These are phyloP conservation scores for Campylorhamphus procurvoides DNA, from an alignment of 2,113 vertebrate genomes.

Conservation along the genomic window DNA sequence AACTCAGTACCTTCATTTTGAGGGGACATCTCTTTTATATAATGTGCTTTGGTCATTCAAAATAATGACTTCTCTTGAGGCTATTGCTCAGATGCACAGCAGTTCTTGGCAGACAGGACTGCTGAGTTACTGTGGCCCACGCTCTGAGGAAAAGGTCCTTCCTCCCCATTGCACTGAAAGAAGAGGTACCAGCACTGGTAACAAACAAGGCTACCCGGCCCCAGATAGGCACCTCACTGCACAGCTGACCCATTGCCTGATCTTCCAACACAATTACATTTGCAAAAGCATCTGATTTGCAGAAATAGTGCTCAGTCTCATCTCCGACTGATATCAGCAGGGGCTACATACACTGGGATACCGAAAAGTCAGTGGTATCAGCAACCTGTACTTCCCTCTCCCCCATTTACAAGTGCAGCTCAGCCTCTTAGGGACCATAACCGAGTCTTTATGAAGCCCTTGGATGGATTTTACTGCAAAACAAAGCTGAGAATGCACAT, in stretches of 20 bases:
- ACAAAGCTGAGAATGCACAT: slow-evolving; percentile 26
- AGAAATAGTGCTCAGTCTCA: neutral
- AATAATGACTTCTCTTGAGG: neutral
- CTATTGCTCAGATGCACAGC: neutral
- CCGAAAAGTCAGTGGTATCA: neutral
- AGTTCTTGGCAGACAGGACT: neutral
- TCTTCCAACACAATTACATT: neutral
- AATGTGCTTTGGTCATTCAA: neutral
- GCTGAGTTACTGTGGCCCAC: neutral
- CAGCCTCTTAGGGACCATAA: slow-evolving; percentile 27
- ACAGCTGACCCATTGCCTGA: neutral
- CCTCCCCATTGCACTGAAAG: neutral
- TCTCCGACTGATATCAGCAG: neutral
- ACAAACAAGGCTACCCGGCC: neutral
- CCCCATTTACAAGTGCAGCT: neutral
- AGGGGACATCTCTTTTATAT: neutral
- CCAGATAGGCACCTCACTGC: neutral
- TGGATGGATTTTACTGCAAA: slow-evolving; percentile 34
- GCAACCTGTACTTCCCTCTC: neutral
- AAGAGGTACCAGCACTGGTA: neutral
- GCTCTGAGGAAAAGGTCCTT: neutral
- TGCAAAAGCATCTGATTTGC: neutral
- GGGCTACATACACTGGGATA: neutral
- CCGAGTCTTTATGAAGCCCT: slow-evolving; percentile 23
- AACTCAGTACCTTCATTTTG: neutral